Percentiles rank a stretch among this genome's conserved stretches.
Evolutionary conservation across 2,113 vertebrate species (phyloP).

Genomic region (Alethe diademata): DNA sequence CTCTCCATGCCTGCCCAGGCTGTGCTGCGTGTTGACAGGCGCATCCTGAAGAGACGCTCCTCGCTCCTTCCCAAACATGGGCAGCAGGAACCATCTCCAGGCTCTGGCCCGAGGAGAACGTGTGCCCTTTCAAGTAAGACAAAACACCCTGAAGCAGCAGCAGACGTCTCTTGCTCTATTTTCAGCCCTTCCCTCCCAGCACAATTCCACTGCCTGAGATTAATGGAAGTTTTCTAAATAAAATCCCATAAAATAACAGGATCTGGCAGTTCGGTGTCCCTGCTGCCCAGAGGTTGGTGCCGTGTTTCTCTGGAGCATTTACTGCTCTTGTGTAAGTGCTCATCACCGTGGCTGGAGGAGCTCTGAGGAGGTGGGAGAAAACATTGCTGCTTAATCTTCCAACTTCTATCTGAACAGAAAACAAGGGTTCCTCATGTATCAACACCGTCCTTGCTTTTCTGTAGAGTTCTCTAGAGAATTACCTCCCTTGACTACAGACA

Average conservation of each 20-base stretch:
- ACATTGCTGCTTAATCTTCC: background rate
- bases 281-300: background rate
- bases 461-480: background rate
- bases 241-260: background rate
- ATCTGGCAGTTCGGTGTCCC: background rate
- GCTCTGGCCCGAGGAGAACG: background rate
- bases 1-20: background rate
- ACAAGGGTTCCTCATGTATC: background rate
- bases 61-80: slow-evolving; percentile 28
- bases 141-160: background rate
- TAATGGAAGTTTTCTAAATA: background rate
- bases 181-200: background rate
- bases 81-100: slow-evolving; percentile 4
- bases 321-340: background rate
- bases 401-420: background rate
- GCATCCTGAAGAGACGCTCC: background rate
- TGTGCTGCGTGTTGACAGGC: background rate
- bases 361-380: background rate
- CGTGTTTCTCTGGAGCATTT: background rate
- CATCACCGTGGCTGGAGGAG: fast-evolving
- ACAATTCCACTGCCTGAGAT: background rate
- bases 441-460: background rate
- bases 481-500: fast-evolving
- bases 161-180: background rate
- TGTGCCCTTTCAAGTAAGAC: background rate